Evolutionary conservation across 2,113 vertebrate genomes (phyloP).

Genomic region (Oryzias melastigma): DNA sequence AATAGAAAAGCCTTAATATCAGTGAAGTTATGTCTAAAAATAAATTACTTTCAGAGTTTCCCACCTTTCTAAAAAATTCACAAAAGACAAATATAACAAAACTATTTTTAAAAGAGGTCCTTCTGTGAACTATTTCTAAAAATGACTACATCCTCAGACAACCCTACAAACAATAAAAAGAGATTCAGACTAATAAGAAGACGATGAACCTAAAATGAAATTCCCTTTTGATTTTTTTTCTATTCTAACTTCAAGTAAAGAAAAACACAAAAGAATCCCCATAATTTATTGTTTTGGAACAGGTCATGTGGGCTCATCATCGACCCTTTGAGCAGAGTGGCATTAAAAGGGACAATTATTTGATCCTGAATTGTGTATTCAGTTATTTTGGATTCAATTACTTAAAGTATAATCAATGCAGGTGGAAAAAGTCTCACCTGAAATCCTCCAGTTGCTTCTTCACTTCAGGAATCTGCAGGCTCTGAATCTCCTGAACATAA

Average conservation of each 20-base stretch:
- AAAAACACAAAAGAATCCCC: not conserved
- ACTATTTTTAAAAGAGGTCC: too few relatives aligned
- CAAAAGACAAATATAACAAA: too few relatives aligned
- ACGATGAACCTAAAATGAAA: not conserved
- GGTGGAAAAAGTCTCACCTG: slow-evolving; percentile 59
- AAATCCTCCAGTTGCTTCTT: slow-evolving; percentile 86
- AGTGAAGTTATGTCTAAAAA: too few relatives aligned
- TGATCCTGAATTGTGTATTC: not conserved
- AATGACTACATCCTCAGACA: too few relatives aligned
- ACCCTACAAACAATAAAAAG: too few relatives aligned
- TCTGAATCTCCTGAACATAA: slow-evolving; percentile 73
- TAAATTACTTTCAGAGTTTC: too few relatives aligned
- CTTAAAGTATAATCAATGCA: not conserved
- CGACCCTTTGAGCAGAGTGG: not conserved
- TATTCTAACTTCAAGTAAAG: not conserved
- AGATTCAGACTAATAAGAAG: too few relatives aligned
- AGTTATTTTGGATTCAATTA: not conserved
- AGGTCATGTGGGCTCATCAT: not conserved
- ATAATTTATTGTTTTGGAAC: too few relatives aligned
- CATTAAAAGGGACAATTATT: not conserved
- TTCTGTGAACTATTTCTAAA: too few relatives aligned
- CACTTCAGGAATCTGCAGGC: slow-evolving; percentile 66
- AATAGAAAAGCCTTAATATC: too few relatives aligned
- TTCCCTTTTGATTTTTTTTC: too few relatives aligned
- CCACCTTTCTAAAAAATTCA: too few relatives aligned